These are phyloP conservation scores for Cerastoderma edule DNA, from an alignment of 2,888 invertebrate genomes.

Conservation along the genomic window DNA sequence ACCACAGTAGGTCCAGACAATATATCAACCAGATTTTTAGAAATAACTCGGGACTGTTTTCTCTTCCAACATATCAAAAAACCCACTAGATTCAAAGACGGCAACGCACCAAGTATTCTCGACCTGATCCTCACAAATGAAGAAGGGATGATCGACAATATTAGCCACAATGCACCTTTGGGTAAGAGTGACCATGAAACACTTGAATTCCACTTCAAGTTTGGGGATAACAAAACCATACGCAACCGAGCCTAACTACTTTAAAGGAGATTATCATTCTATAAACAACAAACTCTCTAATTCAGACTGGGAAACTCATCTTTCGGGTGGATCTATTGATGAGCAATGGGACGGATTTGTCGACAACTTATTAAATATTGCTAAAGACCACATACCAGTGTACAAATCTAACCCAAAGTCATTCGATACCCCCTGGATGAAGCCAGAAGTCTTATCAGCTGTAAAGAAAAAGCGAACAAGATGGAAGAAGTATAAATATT, in stretches of 20 bases:
- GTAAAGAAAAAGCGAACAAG: background rate
- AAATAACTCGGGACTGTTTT: background rate
- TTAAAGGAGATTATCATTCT: slow-evolving; percentile 30
- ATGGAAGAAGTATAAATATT: slow-evolving; percentile 8
- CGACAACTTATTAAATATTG: background rate
- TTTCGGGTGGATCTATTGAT: too few species aligned
- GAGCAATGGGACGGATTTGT: background rate
- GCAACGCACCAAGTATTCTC: background rate
- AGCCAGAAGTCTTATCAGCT: background rate
- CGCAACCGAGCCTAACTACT: slow-evolving; percentile 22
- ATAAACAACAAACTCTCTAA: slow-evolving; percentile 3
- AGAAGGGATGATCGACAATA: background rate
- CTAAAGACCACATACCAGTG: background rate
- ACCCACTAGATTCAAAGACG: background rate
- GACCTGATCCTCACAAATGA: background rate
- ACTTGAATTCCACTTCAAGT: too few species aligned
- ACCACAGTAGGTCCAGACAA: background rate
- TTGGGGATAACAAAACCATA: too few species aligned
- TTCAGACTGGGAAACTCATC: background rate
- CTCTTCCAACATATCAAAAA: slow-evolving; percentile 1
- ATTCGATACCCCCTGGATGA: background rate
- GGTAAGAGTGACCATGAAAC: background rate
- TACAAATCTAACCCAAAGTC: background rate
- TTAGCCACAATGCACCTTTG: background rate
- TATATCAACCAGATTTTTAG: too few species aligned